These are phyloP conservation scores for Pelusios castaneus DNA, from an alignment of 2,113 vertebrate genomes.

Conservation along the genomic window DNA sequence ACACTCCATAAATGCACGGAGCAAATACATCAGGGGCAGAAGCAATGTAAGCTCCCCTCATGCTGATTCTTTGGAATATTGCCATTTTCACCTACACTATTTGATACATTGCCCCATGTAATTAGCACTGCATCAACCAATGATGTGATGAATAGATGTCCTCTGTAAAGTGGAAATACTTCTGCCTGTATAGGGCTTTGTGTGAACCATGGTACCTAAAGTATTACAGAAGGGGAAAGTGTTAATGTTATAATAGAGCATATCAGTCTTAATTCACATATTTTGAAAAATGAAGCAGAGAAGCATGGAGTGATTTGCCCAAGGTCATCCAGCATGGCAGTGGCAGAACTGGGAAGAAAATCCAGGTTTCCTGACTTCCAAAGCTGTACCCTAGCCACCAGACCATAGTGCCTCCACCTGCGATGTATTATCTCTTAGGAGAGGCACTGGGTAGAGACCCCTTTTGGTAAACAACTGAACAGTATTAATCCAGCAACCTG, in stretches of 20 bases:
- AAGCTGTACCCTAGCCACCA: neutral
- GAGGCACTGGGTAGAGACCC: neutral
- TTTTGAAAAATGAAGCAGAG: accelerated
- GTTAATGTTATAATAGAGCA: no score
- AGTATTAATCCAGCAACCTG: conserved; percentile 1
- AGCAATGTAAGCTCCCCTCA: neutral
- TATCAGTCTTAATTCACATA: neutral
- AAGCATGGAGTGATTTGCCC: neutral
- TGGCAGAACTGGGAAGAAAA: neutral
- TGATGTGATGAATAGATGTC: neutral
- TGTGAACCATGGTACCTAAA: neutral
- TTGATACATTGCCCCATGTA: neutral
- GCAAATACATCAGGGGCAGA: neutral
- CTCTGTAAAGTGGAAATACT: neutral
- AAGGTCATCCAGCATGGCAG: neutral
- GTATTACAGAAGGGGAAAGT: no score
- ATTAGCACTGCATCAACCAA: accelerated
- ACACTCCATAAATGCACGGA: neutral
- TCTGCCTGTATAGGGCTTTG: neutral
- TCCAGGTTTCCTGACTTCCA: neutral
- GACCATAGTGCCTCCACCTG: neutral
- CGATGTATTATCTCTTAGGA: neutral
- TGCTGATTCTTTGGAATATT: neutral
- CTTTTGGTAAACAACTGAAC: neutral
- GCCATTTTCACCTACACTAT: neutral